Evolutionary conservation across 1,140 invertebrate genomes (phyloP), one percentile per base, ranked within the genome.

Genomic region (Lordiphosa collinella): DNA sequence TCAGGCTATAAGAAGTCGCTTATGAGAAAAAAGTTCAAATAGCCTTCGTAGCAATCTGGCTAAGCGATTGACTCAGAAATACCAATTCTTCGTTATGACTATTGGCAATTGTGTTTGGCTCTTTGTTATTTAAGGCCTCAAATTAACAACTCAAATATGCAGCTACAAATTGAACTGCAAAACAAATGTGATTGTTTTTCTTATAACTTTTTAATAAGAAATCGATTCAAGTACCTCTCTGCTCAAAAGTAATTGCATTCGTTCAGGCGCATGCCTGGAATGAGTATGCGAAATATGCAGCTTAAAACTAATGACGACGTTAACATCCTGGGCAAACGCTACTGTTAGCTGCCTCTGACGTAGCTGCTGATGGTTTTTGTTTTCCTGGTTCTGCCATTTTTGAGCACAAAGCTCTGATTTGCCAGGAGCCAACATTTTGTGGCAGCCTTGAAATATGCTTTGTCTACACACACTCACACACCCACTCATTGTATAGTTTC

Each of bases 391-490:
- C 60, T 34, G 53, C 63, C 36, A 7, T 43, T 82, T 75, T 71
- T 50, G 56, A 65, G 68, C 60, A 82, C 76, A 76, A 57, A 67
- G 71, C 61, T 25, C 75, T 71, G 75, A 80, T 80, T 82, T 80
- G 60, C 58, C 58, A 67, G 48, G 37, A 65, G 59, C 68, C 35
- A 32, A 64, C 36, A 44, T 59, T 51, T 64, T 57, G 55, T 44
- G 55, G 50, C 72, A 84, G 72, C 78, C 78, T 84, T 84, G 78
- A 65, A 78, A 50, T 63, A 70, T 70, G 64, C 52, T 70, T 70
- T 70, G 67, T 70, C 52, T 63, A 48, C 35, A 36, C 41, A 48
- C 40, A 40, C 16, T 13, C 34, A 48, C 18, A 35, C 46, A 34
- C 37, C 36, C 13, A 32, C 25, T 13, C 38, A 18, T 37, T 12